Evolutionary conservation across 2,888 invertebrate species (phyloP).

Genomic region (Gonocerus acuteangulatus): DNA sequence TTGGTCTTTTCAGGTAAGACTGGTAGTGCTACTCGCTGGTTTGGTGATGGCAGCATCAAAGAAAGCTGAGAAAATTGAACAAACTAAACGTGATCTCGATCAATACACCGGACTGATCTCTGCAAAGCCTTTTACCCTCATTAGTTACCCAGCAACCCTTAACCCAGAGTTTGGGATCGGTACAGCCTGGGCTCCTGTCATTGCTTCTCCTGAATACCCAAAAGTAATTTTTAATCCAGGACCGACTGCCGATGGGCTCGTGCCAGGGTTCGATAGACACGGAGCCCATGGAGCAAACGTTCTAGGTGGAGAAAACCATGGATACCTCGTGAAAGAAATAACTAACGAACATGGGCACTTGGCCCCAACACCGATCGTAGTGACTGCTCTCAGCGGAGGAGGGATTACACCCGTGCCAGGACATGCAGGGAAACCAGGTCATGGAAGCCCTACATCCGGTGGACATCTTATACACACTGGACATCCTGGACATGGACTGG

Average conservation of each 20-base stretch:
- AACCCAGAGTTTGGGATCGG: not conserved
- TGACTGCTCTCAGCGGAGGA: not conserved
- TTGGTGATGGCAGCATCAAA: not conserved
- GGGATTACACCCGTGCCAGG: not conserved
- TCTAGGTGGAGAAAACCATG: not conserved
- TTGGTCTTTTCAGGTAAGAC: conserved; percentile 13
- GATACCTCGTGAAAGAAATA: not conserved
- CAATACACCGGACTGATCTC: not conserved
- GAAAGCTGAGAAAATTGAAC: not conserved
- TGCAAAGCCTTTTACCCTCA: not conserved
- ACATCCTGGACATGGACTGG: not conserved
- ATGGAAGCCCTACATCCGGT: not conserved
- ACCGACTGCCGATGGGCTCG: not conserved
- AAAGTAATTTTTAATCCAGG: not conserved
- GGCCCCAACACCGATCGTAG: not conserved
- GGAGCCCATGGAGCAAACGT: not conserved
- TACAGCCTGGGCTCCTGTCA: conserved; percentile 13
- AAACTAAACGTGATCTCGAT: conserved; percentile 7
- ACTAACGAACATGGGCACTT: not conserved
- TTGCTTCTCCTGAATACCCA: conserved; percentile 2
- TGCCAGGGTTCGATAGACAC: not conserved
- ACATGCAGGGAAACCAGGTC: not conserved
- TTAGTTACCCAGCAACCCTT: conserved; percentile 7
- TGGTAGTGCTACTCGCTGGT: not conserved
- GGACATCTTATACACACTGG: not conserved